These are phyloP conservation scores for Colistium nudipinnis DNA, from an alignment of 2,113 vertebrate species.

Conservation along the genomic window DNA sequence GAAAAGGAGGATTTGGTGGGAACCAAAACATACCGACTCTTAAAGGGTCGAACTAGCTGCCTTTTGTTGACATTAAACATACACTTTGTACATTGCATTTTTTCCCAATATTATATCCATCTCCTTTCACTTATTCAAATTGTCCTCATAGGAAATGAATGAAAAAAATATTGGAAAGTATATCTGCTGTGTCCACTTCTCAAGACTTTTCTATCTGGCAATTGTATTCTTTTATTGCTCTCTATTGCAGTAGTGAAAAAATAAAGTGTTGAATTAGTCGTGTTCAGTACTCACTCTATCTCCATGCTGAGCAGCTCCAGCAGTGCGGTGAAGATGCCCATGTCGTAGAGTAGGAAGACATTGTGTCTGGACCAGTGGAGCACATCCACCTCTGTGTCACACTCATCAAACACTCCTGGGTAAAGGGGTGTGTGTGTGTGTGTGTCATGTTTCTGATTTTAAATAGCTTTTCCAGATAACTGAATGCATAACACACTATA, in stretches of 20 bases:
- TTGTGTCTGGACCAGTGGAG: conserved; percentile 94
- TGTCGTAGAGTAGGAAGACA: conserved; percentile 92
- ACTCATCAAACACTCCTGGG: conserved; percentile 93
- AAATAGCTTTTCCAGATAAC: background rate
- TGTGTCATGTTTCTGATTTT: background rate
- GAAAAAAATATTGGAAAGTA: too few relatives aligned
- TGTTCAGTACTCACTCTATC: conserved; percentile 87
- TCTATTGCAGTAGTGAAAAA: too few relatives aligned
- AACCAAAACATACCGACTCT: background rate
- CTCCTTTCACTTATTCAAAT: background rate
- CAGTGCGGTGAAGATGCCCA: conserved; percentile 94
- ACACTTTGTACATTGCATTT: too few relatives aligned
- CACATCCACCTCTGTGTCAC: conserved; percentile 88
- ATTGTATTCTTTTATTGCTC: background rate
- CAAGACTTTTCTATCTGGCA: background rate
- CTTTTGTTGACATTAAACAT: background rate
- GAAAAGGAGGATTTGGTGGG: background rate
- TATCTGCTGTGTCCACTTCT: too few relatives aligned
- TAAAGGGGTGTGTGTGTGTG: background rate
- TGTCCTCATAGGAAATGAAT: too few relatives aligned
- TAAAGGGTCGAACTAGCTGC: background rate
- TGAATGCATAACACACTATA: background rate
- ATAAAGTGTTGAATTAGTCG: too few relatives aligned
- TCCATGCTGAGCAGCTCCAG: conserved; percentile 98
- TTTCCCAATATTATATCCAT: background rate